These are phyloP conservation scores for Okamejei kenojei DNA, from an alignment of 2,797 vertebrate species.

Conservation along the genomic window DNA sequence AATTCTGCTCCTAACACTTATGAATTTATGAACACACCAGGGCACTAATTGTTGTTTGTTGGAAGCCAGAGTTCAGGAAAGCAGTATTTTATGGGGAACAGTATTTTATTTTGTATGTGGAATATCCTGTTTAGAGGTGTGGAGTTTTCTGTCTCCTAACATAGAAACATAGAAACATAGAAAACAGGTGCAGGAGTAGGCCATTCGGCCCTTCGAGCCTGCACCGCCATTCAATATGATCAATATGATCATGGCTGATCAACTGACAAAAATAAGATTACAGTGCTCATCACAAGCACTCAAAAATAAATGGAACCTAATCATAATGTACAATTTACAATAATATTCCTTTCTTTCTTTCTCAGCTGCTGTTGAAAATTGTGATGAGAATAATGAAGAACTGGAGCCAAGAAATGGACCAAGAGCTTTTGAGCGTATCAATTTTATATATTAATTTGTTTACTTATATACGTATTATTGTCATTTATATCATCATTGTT, in stretches of 20 bases:
- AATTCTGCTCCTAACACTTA: no score
- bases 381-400: slow-evolving; percentile 12
- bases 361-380: slow-evolving; percentile 28
- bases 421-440: not conserved
- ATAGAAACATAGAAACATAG: no score
- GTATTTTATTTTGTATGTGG: not conserved
- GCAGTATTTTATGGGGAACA: not conserved
- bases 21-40: not conserved
- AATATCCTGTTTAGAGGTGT: no score
- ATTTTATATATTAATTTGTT: slow-evolving; percentile 35
- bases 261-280: not conserved
- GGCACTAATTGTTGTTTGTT: no score
- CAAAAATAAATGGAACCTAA: not conserved
- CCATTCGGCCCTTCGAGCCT: no score
- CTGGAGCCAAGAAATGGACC: slow-evolving; percentile 11
- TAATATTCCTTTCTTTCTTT: not conserved
- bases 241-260: no score
- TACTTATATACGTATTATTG: slow-evolving; percentile 28
- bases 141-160: not conserved
- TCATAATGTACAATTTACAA: not conserved
- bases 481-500: slow-evolving; percentile 28
- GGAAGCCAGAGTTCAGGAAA: not conserved
- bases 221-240: no score
- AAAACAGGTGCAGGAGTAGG: no score
- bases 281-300: not conserved